Evolutionary conservation across 1,140 invertebrate species (phyloP).

Genomic region (Ooceraea biroi): DNA sequence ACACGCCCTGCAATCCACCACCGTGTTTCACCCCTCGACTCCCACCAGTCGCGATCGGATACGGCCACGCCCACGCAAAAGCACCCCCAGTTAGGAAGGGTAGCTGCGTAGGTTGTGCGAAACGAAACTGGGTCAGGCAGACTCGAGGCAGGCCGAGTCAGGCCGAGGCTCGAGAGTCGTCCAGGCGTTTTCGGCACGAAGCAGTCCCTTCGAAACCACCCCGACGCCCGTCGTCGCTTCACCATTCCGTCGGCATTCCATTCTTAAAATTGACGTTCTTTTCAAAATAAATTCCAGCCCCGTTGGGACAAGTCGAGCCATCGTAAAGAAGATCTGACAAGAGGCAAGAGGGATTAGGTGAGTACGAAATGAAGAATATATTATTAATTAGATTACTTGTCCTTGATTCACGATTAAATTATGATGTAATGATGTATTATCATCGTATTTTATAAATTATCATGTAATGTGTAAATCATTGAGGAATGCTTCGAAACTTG

Average conservation of each 20-base stretch:
- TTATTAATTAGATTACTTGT: background rate
- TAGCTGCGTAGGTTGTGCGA: conserved; percentile 72
- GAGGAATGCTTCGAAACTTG: conserved; percentile 18
- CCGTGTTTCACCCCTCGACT: conserved; percentile 46
- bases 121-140: conserved; percentile 83
- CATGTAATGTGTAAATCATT: conserved; percentile 7
- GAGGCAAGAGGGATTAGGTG: conserved; percentile 48
- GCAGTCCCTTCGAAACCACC: conserved; percentile 85
- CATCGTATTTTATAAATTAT: conserved; percentile 20
- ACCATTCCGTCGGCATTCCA: conserved; percentile 74
- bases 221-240: conserved; percentile 81
- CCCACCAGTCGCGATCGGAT: conserved; percentile 4
- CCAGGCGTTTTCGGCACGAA: conserved; percentile 78
- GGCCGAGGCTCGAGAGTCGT: conserved; percentile 79
- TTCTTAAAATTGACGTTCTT: conserved; percentile 52
- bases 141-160: conserved; percentile 79
- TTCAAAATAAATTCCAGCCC: conserved; percentile 35
- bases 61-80: conserved; percentile 77
- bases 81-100: conserved; percentile 71
- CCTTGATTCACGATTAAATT: background rate
- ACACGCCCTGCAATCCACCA: conserved; percentile 75
- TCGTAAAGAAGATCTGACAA: background rate
- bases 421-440: conserved; percentile 4
- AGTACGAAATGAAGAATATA: conserved; percentile 37
- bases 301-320: conserved; percentile 4